Conservation (phyloP, 2,888 invertebrate genomes). For the Agrotis segetum region DNA sequence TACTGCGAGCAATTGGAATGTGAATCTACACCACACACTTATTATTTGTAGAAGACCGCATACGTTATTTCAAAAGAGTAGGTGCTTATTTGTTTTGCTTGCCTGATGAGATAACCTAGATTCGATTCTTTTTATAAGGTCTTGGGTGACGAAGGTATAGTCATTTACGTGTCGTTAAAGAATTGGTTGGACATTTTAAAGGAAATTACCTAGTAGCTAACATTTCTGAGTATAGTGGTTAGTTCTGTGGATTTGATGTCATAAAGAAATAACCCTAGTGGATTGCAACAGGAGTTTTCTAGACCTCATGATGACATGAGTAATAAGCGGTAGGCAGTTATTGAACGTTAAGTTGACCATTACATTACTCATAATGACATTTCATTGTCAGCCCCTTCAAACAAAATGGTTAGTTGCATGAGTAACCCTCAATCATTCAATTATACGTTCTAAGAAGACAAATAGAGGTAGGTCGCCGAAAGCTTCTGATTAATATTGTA, state of each 20-base stretch:
- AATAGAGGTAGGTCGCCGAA: constrained; percentile 20
- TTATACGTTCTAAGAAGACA: constrained; percentile 45
- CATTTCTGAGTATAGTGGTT: not conserved
- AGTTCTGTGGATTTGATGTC: not conserved
- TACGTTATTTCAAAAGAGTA: constrained; percentile 22
- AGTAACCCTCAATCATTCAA: constrained; percentile 59
- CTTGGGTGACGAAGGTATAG: not conserved
- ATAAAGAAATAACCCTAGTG: constrained; percentile 7
- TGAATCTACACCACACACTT: not conserved
- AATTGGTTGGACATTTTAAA: not conserved
- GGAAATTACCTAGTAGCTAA: not conserved
- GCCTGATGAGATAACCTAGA: constrained; percentile 15
- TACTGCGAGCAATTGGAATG: not conserved
- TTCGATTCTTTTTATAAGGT: constrained; percentile 16
- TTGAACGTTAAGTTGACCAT: constrained; percentile 55
- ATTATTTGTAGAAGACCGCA: too few relatives aligned
- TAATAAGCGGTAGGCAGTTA: constrained; percentile 44
- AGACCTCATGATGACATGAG: constrained; percentile 49
- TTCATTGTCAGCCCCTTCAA: constrained; percentile 63
- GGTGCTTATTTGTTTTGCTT: constrained; percentile 10
- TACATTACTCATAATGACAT: constrained; percentile 64
- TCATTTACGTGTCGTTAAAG: not conserved
- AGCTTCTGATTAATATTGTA: not conserved
- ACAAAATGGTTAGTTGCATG: constrained; percentile 58
- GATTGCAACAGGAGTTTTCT: constrained; percentile 36